Percentiles rank a stretch among this genome's conserved stretches.
phyloP scores from a whole-genome alignment of 2,888 invertebrate species.

The Heteromyza rotundicornis region DNA sequence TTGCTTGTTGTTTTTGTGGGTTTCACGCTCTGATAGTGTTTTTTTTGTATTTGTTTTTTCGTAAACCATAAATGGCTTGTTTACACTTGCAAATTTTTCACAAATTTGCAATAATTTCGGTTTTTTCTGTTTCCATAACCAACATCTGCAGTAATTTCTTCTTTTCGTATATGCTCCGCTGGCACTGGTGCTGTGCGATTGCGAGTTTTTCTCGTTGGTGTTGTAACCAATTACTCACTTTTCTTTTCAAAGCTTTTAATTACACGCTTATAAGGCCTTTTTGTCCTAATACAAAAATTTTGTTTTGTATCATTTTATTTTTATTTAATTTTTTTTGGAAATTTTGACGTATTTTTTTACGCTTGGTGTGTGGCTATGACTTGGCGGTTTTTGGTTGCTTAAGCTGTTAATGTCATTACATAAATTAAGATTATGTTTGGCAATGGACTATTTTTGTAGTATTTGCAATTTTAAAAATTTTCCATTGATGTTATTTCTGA shows the following conservation, averaged over 20 bases:
- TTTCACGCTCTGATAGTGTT: neutral
- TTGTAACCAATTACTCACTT: slow-evolving; percentile 34
- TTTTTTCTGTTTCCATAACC: neutral
- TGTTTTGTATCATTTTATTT: no score
- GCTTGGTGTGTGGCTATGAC: neutral
- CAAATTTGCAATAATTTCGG: neutral
- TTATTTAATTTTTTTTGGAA: no score
- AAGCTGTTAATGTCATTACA: slow-evolving; percentile 7
- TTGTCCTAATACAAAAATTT: slow-evolving; percentile 4
- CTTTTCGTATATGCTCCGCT: no score
- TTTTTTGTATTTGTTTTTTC: neutral
- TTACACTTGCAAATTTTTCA: slow-evolving; percentile 2
- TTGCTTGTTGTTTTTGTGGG: neutral
- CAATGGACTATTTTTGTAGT: no score
- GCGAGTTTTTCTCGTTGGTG: no score
- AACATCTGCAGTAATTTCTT: neutral
- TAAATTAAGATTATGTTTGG: neutral
- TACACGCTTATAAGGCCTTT: slow-evolving; percentile 36
- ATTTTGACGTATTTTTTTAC: neutral
- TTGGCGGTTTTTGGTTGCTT: slow-evolving; percentile 2
- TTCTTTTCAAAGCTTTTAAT: slow-evolving; percentile 37
- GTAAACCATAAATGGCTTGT: neutral
- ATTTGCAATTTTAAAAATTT: neutral
- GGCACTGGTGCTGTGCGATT: no score
- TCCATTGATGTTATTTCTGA: no score